A percentile compares a stretch with the other conserved stretches of the same genome.
Conservation (phyloP, 1,140 invertebrate species). For the Drosophila burlai region DNA sequence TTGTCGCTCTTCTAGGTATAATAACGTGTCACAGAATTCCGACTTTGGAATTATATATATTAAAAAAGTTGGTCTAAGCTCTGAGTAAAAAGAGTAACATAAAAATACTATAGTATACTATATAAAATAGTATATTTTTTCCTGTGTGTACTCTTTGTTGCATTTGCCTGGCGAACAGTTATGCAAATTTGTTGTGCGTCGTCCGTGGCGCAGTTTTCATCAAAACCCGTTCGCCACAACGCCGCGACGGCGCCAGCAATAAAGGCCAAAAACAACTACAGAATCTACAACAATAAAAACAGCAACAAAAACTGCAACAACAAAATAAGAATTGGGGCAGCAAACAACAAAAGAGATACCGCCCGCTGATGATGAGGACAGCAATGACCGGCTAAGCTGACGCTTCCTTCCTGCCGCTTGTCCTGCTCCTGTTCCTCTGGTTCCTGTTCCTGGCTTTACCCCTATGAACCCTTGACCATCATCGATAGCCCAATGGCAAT, state of each 20-base stretch:
- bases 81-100: too few species aligned
- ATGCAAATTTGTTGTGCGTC: constrained; percentile 76
- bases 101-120: too few species aligned
- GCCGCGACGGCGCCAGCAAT: constrained; percentile 43
- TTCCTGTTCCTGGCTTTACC: not conserved
- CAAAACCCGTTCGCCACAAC: constrained; percentile 66
- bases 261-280: constrained; percentile 41
- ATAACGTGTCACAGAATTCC: too few species aligned
- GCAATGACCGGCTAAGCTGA: constrained; percentile 33
- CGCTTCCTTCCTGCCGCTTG: constrained; percentile 28
- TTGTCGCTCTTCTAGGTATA: too few species aligned
- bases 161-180: constrained; percentile 67
- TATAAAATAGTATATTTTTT: not conserved
- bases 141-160: constrained; percentile 6
- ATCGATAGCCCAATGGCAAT: constrained; percentile 22
- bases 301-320: constrained; percentile 1
- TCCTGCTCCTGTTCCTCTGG: not conserved
- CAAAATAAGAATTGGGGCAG: constrained; percentile 11
- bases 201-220: constrained; percentile 72
- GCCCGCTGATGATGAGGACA: constrained; percentile 38
- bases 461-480: constrained; percentile 3
- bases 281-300: not conserved
- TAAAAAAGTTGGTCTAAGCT: too few species aligned
- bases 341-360: constrained; percentile 30
- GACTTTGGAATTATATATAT: too few species aligned